Base-by-base conservation (phyloP, 1,140 invertebrate genomes). In the Tetramorium simillimum region DNA sequence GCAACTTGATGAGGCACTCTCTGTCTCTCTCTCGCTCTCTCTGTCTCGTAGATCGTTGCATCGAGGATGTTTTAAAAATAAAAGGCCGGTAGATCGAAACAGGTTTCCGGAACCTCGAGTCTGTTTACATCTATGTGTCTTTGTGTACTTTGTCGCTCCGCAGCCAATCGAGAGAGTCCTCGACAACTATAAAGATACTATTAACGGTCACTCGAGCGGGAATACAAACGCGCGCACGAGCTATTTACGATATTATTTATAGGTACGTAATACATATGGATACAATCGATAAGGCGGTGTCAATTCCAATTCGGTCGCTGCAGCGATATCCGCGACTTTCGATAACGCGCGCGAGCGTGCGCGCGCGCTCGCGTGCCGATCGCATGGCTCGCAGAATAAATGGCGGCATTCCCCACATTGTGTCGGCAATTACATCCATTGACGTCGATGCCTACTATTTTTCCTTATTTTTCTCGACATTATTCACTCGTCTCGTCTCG, bases 401-500 rank as follows among this genome's bases (percentile, higher is more conserved):
- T 6, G 21, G n/a, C 62, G 7, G 24, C 65, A 72, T 46, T 84
- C 40, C 53, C 16, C 18, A 33, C 40, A 3, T 46, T 33, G 28
- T 21, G 43, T 21, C 69, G 24, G 28, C 43, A 84, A 84, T 84
- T 84, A 75, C 28, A 75, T 73, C 80, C 80, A 75, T 75, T 84
- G 80, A 84, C 80, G 80, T 75, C 80, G 80, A 62, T 28, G 53
- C 18, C 60, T 24, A 12, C 21, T 46, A 75, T 84, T 84, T 72
- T 84, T 75, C 80, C 80, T 84, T 60, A 37, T 75, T 84, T 81
- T 84, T 73, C 5, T 60, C 53, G 12, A 24, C 28, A 62, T 73
- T 58, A 46, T 18, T 69, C 18, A 9, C 24, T 21, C 46, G 46
- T 82, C n/a, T 62, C 40, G n/a, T 21, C 18, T 43, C 21, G 65